Evolutionary conservation across 2,797 vertebrate genomes (phyloP), one percentile per base, ranked within the genome.

Genomic region (Calcarius lapponicus): DNA sequence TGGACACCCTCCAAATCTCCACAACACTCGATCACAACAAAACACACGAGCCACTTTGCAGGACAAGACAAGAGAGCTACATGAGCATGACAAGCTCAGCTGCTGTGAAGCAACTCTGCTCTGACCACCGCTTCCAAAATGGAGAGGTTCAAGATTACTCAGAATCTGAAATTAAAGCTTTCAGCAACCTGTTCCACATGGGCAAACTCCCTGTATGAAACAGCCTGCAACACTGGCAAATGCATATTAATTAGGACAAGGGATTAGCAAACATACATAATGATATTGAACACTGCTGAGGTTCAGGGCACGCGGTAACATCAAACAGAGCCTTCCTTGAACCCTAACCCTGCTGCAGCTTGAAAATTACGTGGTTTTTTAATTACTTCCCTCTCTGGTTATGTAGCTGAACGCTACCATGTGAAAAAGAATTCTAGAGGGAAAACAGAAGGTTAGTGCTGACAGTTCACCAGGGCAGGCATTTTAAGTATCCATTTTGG

Each of bases 61-160:
- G 66, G 45, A 34, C 34, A 58, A 34, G 25, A 75, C 38, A 38
- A 25, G 47, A 34, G 56, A 92, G 85, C 21, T 54, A 22, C 0
- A 0, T 1, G 5, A 84, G 38, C 21, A 14, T 0, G 5, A 13
- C 20, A 62, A 22, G 54, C 12, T 19, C 19, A 1, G 4, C 12
- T 72, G 50, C 56, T 56, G 13, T 2, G 26, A 47, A 81, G 15
- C 45, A 47, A 66, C 47, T n/a, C 29, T 54, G 28, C 51, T 58
- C 69, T 25, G 43, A 42, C 11, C 73, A 65, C 32, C 1, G 1
- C 6, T 53, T 36, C 53, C 54, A 64, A 67, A 74, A 66, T 0
- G 0, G 2, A 20, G 5, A 50, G 38, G 10, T 24, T 74, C 22
- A 8, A 66, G 40, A 65, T 20, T 43, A 50, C 53, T 28, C 62